Evolutionary conservation across 2,797 vertebrate genomes (phyloP), one percentile per base, ranked within the genome.

Genomic region (Lutjanus argentimaculatus): DNA sequence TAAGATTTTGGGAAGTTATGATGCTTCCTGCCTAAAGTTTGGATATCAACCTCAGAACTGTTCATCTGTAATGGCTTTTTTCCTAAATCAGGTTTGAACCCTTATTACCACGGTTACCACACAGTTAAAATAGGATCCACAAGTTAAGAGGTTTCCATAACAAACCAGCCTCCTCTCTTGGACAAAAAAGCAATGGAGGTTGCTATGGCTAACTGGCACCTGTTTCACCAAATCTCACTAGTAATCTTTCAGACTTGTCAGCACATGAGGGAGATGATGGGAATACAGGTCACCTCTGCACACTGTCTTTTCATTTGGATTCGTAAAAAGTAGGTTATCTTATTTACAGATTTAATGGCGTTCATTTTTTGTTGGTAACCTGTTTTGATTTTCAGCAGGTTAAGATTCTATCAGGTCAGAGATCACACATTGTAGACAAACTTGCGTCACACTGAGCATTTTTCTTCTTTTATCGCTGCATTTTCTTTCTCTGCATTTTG

Each of bases 401-500:
- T 11, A 19, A 53, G 2, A 71, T 79, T n/a, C 36, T 51, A 21
- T 15, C 8, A 63, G 21, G 19, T 73, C 48, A 52, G 7, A 48
- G 6, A 67, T 36, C 30, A 36, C 30, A 65, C 61, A 21, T 45
- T 59, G 68, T 21, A 72, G 22, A 59, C 14, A 21, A 72, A 61
- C 12, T 30, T 46, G 15, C 1, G 16, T 55, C 36, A 67, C 58
- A 17, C 17, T 17, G 1, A 62, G 12, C 40, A 8, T 48, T 67
- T 58, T 58, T 63, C 52, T 10, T 48, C 13, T 25, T 12, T 8
- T 64, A 57, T 11, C 12, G 19, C 12, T 21, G 4, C 1, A 0
- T 56, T 75, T 56, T 71, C 0, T 15, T 36, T 65, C 25, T 22
- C n/a, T 80, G 51, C 40, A 22, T 71, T 56, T 72, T 52, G 43